Evolutionary conservation across 2,888 invertebrate genomes (phyloP), one percentile per base, ranked within the genome.

Genomic region (Copidosoma aretas): DNA sequence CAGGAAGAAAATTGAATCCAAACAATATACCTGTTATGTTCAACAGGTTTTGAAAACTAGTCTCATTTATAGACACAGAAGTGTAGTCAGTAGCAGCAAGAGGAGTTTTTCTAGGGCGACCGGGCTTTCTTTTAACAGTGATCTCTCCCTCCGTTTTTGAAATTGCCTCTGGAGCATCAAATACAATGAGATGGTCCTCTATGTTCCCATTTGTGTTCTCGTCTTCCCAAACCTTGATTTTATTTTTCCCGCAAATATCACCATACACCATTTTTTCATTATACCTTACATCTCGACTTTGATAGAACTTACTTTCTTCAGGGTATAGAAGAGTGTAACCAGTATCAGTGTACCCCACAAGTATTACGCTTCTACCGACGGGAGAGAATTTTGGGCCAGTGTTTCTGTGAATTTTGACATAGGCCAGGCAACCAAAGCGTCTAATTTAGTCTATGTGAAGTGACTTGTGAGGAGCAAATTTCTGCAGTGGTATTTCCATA

Each of bases 251-350:
- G 22, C 57, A 74, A 10, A 65, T 64, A 41, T 76, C 71, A 49
- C 73, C 73, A 61, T 74, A 77, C 21, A 73, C 72, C 19, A 75
- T 21, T 70, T 73, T 76, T 65, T 76, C 73, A 49, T 72, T 69
- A 53, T 74, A 75, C 52, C 19, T 25, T 8, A 63, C 56, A 25
- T 58, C 57, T 17, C 57, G 46, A 21, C 57, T 64, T 53, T 56
- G 43, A 54, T 70, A 72, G 24, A 71, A 70, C 69, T 74, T 73
- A 5, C 70, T 65, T 1, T 66, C 61, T 41, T 68, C 71, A 25
- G 75, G 75, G 21, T 72, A 60, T 41, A 73, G 68, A 10, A 76
- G 57, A 8, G 72, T 41, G 60, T 73, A 75, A 14, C 73, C 75
- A 17, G 68, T 62, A 14, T 22, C 41, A 17, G 51, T 62, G 46